phyloP scores from a whole-genome alignment of 2,113 vertebrate species.

The Pelusios castaneus region DNA sequence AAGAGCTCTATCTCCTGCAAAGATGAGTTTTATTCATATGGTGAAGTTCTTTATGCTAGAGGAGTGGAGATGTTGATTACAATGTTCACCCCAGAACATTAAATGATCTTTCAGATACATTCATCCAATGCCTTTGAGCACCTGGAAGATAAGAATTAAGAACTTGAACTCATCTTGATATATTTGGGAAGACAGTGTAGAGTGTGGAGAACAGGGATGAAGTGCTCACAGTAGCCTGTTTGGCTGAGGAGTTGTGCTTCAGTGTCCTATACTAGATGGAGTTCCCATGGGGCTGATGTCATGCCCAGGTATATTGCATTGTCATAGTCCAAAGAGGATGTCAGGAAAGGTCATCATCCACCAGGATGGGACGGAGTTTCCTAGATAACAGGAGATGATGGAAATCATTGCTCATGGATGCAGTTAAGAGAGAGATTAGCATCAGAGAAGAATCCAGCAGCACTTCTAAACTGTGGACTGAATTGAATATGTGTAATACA shows the following conservation, averaged over 20 bases:
- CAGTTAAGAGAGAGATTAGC: not conserved
- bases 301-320: not conserved
- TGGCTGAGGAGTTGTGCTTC: not conserved
- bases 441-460: not conserved
- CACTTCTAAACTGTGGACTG: not conserved
- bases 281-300: not conserved
- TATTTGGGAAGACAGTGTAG: not conserved
- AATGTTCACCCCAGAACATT: not conserved
- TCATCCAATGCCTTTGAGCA: not conserved
- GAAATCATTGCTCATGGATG: not conserved
- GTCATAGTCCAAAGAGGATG: not conserved
- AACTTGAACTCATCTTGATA: not conserved
- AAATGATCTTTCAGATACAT: not conserved
- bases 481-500: not conserved
- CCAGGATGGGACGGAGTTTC: not conserved
- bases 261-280: not conserved
- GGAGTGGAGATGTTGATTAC: not conserved
- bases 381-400: not conserved
- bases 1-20: not conserved
- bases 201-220: not conserved
- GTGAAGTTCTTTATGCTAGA: not conserved
- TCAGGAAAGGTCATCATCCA: not conserved
- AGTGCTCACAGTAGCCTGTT: too few species aligned
- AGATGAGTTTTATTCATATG: not conserved
- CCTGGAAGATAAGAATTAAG: not conserved